Evolutionary conservation across 2,888 invertebrate species (phyloP).

Genomic region (Anaspis maculata): DNA sequence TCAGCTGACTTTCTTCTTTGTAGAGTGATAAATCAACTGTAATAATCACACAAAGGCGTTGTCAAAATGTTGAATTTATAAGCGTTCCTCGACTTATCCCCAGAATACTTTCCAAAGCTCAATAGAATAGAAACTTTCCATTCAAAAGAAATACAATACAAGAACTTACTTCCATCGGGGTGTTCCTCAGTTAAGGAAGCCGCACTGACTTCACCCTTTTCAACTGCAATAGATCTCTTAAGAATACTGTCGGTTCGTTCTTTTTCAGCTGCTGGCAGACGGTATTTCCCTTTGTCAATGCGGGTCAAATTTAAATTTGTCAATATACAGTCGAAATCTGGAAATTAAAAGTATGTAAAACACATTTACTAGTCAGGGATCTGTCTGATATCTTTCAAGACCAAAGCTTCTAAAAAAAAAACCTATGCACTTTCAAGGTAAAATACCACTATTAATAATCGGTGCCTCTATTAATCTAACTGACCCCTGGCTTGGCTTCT

Average conservation of each 20-base stretch:
- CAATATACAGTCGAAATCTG: constrained; percentile 81
- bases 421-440: too few species aligned
- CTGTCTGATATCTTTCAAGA: constrained; percentile 2
- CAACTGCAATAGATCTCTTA: constrained; percentile 72
- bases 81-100: not conserved
- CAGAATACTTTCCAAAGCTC: not conserved
- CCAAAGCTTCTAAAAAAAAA: too few species aligned
- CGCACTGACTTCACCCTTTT: constrained; percentile 58
- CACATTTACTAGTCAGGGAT: constrained; percentile 15
- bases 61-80: too few species aligned
- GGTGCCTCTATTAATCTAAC: too few species aligned
- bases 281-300: constrained; percentile 62
- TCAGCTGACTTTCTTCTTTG: constrained; percentile 72
- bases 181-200: constrained; percentile 64
- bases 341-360: constrained; percentile 23
- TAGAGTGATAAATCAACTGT: constrained; percentile 77
- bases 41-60: constrained; percentile 19
- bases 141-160: constrained; percentile 2
- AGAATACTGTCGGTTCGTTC: constrained; percentile 75
- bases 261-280: constrained; percentile 64
- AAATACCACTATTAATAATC: too few species aligned
- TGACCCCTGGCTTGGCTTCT: too few species aligned
- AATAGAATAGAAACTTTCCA: not conserved
- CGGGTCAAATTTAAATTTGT: constrained; percentile 74
- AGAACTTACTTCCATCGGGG: constrained; percentile 71